These are phyloP conservation scores for Ferrisia virgata DNA, from an alignment of 2,888 invertebrate genomes.

Conservation along the genomic window DNA sequence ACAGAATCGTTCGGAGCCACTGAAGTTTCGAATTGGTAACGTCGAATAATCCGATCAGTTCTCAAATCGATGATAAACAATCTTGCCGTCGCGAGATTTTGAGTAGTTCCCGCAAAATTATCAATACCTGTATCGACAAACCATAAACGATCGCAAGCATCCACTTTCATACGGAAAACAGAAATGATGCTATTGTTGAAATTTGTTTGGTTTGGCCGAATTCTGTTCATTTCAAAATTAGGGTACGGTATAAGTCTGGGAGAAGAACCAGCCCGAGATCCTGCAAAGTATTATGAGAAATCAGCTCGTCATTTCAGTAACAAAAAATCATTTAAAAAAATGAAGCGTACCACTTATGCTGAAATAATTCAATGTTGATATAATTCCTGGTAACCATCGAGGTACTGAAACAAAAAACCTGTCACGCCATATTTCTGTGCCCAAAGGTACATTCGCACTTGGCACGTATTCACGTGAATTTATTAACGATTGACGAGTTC, in stretches of 20 bases:
- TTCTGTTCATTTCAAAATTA: conserved; percentile 62
- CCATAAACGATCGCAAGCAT: conserved; percentile 75
- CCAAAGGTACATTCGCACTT: conserved; percentile 57
- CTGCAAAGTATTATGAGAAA: conserved; percentile 47
- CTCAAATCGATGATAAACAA: conserved; percentile 72
- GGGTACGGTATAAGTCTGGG: conserved; percentile 73
- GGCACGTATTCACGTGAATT: conserved; percentile 60
- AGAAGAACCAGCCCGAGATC: conserved; percentile 55
- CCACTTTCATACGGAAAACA: conserved; percentile 71
- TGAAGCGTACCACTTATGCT: background rate
- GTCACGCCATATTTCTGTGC: conserved; percentile 69
- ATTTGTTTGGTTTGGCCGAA: conserved; percentile 45
- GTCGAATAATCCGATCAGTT: conserved; percentile 68
- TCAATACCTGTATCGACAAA: conserved; percentile 76
- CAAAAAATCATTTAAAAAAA: background rate
- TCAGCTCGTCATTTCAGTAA: background rate
- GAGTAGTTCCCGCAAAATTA: conserved; percentile 60
- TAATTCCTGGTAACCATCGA: conserved; percentile 67
- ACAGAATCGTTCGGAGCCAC: conserved; percentile 73
- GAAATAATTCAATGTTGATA: conserved; percentile 65
- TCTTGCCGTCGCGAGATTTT: conserved; percentile 64
- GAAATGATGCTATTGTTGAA: conserved; percentile 56
- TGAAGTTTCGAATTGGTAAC: conserved; percentile 65
- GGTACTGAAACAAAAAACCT: conserved; percentile 64
- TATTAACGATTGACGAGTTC: conserved; percentile 61